Percentiles rank a stretch among this genome's conserved stretches.
These are phyloP conservation scores for Xiphophorus birchmanni DNA, from an alignment of 2,797 vertebrate genomes.

Conservation along the genomic window DNA sequence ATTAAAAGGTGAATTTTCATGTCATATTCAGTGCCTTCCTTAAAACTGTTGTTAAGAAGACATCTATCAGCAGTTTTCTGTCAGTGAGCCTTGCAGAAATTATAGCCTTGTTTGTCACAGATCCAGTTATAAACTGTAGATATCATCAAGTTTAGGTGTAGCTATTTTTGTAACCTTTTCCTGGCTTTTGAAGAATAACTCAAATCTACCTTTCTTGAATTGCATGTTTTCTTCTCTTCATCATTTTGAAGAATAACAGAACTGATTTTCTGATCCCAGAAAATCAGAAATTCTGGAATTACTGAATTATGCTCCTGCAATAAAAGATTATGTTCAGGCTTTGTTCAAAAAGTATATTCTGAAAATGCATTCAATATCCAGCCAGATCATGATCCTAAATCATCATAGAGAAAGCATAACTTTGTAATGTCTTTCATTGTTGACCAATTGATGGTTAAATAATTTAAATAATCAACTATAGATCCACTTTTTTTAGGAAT, in stretches of 20 bases:
- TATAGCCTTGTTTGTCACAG: background rate
- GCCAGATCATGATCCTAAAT: background rate
- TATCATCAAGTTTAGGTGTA: background rate
- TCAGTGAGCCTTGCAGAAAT: background rate
- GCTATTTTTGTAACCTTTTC: background rate
- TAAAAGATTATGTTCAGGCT: background rate
- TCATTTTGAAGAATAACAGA: background rate
- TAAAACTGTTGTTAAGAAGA: background rate
- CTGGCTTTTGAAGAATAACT: background rate
- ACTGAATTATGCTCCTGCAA: background rate
- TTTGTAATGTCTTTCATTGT: background rate
- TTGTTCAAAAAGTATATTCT: background rate
- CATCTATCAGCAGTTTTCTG: background rate
- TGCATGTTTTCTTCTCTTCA: background rate
- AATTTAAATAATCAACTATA: background rate
- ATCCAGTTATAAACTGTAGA: background rate
- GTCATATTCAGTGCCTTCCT: background rate
- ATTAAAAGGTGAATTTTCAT: background rate
- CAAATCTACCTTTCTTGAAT: background rate
- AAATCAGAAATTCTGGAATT: background rate
- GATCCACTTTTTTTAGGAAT: background rate
- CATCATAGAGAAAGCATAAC: background rate
- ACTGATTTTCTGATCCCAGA: background rate
- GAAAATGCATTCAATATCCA: background rate
- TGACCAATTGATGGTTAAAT: background rate